Evolutionary conservation across 2,113 vertebrate species (phyloP), one percentile per base, ranked within the genome.

Genomic region (Pterocles burchelli): DNA sequence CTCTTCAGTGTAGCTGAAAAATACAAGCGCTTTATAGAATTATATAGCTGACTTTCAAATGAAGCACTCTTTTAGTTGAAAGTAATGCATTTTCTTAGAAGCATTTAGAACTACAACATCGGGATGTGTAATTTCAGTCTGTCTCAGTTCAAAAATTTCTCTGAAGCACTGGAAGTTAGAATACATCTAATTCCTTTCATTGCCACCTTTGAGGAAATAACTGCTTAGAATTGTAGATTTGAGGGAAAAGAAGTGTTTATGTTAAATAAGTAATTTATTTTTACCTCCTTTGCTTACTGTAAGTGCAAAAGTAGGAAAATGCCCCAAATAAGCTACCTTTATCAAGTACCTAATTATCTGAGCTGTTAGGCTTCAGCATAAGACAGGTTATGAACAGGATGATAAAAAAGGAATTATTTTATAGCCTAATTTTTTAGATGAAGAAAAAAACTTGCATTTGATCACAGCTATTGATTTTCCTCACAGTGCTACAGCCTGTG

Each of bases 331-430:
- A 97, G 73, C 92, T 85, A 72, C 67, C 77, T 96, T 96, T 97
- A 97, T 96, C 91, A 92, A 94, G 61, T 77, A 90, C 91, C 92
- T 95, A 97, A 97, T 96, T 96, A 95, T 89, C 92, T 94, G 83
- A 80, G 92, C 89, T 96, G 66, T 89, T 96, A 78, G 43, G 77
- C 74, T 88, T 97, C 89, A 78, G 83, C 88, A 71, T 68, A 90
- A 97, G 97, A 96, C 88, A 95, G 71, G 57, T 92, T 95, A 93
- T 96, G 93, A 96, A 97, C 97, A 46, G 51, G 55, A 93, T 96
- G 95, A 96, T 95, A 94, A 97, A 96, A 98, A 93, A 61, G 75
- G 86, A 92, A 89, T 90, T 89, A 66, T 62, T 93, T 92, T 75
- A 54, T 93, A 97, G 94, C 88, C 79, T 89, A 88, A 96, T 84